Evolutionary conservation across 1,140 invertebrate genomes (phyloP).

Genomic region (Drosophila elegans): DNA sequence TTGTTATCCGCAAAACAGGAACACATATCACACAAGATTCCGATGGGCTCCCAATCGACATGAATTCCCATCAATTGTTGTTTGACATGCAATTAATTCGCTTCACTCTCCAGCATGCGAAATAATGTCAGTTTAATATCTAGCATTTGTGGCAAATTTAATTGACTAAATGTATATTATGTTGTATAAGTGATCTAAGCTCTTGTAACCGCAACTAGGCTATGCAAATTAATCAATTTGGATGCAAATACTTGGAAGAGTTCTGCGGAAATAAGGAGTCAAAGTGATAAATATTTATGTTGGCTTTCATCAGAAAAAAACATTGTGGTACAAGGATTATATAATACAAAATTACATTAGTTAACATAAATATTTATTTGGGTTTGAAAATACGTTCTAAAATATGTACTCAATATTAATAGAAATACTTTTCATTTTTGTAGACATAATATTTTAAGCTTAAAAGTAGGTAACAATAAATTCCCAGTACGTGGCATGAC

Average conservation of each 20-base stretch:
- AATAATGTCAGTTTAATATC: conserved; percentile 42
- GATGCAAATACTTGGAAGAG: conserved; percentile 22
- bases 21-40: conserved; percentile 13
- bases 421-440: no score
- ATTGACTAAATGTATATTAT: conserved; percentile 24
- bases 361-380: no score
- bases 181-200: conserved; percentile 11
- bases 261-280: background rate
- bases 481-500: background rate
- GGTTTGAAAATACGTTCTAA: no score
- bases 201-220: conserved; percentile 39
- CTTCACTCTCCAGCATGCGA: conserved; percentile 14
- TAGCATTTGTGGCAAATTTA: conserved; percentile 40
- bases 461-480: no score
- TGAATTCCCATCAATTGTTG: conserved; percentile 61
- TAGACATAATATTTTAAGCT: no score
- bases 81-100: conserved; percentile 73
- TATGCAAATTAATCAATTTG: conserved; percentile 51
- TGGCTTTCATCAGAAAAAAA: no score
- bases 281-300: no score
- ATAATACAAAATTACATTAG: no score
- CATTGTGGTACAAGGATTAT: no score
- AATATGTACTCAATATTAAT: no score
- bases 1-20: conserved; percentile 11
- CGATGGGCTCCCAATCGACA: conserved; percentile 30